These are phyloP conservation scores for Vulpes ferrilata DNA, from an alignment of 2,113 vertebrate species.

Conservation along the genomic window DNA sequence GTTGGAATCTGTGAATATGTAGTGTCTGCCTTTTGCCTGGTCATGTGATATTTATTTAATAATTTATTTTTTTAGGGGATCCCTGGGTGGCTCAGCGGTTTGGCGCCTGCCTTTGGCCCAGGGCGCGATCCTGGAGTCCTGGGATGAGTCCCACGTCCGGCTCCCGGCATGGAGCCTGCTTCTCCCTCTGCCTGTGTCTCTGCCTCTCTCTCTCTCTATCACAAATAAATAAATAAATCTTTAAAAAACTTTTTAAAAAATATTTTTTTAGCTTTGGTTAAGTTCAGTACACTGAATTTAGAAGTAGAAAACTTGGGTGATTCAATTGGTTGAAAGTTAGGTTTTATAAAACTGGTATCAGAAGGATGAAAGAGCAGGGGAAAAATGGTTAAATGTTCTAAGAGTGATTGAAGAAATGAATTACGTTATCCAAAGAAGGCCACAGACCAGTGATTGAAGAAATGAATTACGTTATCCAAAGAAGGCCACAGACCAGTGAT, in stretches of 20 bases:
- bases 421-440: neutral
- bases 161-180: no score
- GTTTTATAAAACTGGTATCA: neutral
- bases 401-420: neutral
- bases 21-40: neutral
- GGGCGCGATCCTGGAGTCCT: no score
- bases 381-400: neutral
- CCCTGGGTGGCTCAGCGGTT: no score
- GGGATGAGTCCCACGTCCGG: no score
- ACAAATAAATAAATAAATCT: no score
- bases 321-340: neutral
- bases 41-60: neutral
- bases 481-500: neutral
- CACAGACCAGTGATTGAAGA: neutral
- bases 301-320: constrained; percentile 19
- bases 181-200: no score
- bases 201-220: no score
- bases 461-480: neutral
- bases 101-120: no score
- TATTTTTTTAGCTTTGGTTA: neutral
- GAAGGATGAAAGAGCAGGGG: neutral
- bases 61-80: neutral
- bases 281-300: neutral
- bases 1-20: neutral
- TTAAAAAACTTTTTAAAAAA: no score